Percentiles rank a stretch among this genome's conserved stretches.
Conservation (phyloP, 2,888 invertebrate species). For the Metallyticus violacea region DNA sequence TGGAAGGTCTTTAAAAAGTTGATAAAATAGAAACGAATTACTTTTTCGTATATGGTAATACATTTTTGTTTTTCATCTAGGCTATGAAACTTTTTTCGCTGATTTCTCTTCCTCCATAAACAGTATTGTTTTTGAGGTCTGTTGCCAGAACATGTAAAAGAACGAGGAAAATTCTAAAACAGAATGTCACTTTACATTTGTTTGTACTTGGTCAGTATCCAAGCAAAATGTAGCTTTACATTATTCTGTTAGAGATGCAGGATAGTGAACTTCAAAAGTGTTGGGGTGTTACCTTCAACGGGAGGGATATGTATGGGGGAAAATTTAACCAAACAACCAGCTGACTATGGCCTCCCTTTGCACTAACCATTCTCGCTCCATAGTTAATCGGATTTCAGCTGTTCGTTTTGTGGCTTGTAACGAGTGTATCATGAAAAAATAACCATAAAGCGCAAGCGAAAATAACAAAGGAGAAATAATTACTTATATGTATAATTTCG, state of each 20-base stretch:
- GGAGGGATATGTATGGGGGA: not conserved
- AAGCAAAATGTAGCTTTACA: not conserved
- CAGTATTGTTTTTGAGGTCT: no score
- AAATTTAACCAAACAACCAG: not conserved
- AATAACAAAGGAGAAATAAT: no score
- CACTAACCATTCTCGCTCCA: not conserved
- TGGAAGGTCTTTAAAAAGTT: no score
- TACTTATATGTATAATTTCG: no score
- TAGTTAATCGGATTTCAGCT: not conserved
- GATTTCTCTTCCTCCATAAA: no score
- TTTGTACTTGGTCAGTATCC: not conserved
- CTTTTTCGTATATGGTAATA: no score
- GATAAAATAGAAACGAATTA: no score
- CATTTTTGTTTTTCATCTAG: no score
- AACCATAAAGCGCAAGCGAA: no score
- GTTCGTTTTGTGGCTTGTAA: not conserved
- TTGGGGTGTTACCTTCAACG: no score
- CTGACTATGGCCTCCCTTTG: not conserved
- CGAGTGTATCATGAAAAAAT: no score
- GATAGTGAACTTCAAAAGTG: not conserved
- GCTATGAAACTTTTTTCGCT: no score
- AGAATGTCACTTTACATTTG: not conserved
- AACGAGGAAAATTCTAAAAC: not conserved
- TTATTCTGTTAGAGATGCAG: not conserved
- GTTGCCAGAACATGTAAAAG: not conserved